Evolutionary conservation across 2,888 invertebrate genomes (phyloP).

Genomic region (Amphipyra berbera): DNA sequence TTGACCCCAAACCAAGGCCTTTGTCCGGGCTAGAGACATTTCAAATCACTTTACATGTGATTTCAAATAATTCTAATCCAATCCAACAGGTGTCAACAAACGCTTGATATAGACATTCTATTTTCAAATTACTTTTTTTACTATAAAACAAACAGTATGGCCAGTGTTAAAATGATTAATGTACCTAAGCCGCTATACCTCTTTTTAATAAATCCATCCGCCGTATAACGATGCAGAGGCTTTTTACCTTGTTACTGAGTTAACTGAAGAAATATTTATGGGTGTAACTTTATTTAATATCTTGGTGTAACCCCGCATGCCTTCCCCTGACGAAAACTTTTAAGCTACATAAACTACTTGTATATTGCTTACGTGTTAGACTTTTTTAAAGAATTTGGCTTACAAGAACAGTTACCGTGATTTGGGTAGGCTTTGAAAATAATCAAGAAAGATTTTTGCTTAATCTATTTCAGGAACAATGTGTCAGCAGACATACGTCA

Average conservation of each 20-base stretch:
- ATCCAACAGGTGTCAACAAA: no score
- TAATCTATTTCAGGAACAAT: not conserved
- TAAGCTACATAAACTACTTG: constrained; percentile 77
- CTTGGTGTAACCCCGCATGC: constrained; percentile 61
- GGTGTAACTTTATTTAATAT: constrained; percentile 90
- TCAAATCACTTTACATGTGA: no score
- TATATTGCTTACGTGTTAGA: constrained; percentile 45
- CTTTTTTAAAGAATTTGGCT: constrained; percentile 8
- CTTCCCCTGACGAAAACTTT: constrained; percentile 77
- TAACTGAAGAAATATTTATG: constrained; percentile 89
- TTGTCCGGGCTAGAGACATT: no score
- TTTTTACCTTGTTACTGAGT: constrained; percentile 80
- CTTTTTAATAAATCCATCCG: constrained; percentile 62
- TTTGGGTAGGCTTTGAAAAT: no score
- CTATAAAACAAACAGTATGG: constrained; percentile 1
- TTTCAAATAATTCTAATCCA: no score
- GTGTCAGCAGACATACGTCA: no score
- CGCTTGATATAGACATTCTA: not conserved
- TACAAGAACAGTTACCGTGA: no score
- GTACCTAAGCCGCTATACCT: constrained; percentile 28
- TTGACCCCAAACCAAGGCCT: not conserved
- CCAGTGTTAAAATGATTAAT: constrained; percentile 53
- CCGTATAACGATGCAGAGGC: constrained; percentile 59
- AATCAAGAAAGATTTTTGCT: no score
- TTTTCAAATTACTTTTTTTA: constrained; percentile 11